Evolutionary conservation across 2,113 vertebrate genomes (phyloP).

Genomic region (Harpagus bidentatus): DNA sequence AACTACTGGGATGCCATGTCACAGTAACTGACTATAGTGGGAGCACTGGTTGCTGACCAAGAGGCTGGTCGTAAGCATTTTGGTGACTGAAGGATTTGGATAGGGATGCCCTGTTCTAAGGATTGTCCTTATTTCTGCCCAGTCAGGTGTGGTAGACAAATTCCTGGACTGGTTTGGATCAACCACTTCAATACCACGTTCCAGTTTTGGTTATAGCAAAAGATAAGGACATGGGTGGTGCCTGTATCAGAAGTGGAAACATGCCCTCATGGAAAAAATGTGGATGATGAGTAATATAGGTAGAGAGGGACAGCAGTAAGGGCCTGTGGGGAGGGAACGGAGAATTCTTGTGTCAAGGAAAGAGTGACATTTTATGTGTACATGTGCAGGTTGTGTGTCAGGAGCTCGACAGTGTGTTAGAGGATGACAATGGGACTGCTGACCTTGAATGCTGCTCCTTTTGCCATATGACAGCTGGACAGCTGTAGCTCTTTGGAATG

Average conservation of each 20-base stretch:
- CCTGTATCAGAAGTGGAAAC: background rate
- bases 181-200: background rate
- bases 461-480: background rate
- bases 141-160: background rate
- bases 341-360: background rate
- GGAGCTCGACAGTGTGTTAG: background rate
- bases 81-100: background rate
- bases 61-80: background rate
- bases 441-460: background rate
- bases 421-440: background rate
- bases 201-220: background rate
- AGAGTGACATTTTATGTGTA: background rate
- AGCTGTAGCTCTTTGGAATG: background rate
- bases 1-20: background rate
- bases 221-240: background rate
- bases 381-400: background rate
- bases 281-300: fast-evolving
- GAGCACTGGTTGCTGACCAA: background rate
- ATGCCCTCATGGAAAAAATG: too few relatives aligned
- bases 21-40: background rate
- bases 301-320: background rate
- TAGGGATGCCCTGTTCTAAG: background rate
- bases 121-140: background rate
- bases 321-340: background rate
- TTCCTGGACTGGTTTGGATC: background rate